Conservation (phyloP, 64 coral and sea anemone species). For the Platygyra sinensis region DNA sequence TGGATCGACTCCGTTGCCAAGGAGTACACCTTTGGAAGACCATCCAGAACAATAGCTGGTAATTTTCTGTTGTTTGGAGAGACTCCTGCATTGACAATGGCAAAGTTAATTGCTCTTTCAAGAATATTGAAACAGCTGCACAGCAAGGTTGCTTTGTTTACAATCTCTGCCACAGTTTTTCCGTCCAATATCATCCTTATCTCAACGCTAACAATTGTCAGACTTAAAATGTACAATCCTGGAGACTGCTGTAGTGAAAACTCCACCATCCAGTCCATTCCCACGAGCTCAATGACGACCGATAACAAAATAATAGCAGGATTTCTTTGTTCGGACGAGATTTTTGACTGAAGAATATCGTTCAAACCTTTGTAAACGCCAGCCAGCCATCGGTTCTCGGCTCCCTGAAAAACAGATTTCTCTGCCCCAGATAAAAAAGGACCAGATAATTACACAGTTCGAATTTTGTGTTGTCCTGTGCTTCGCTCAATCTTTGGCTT, state of each 20-base stretch:
- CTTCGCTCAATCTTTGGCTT: conserved; percentile 53
- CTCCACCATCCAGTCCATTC: conserved; percentile 28
- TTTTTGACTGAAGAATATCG: conserved; percentile 54
- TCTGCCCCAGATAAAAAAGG: conserved; percentile 48
- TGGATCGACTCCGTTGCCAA: conserved; percentile 63
- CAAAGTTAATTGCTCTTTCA: conserved; percentile 79
- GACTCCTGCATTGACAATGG: conserved; percentile 30
- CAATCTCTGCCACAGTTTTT: conserved; percentile 23
- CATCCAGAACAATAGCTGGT: neutral
- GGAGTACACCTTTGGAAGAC: conserved; percentile 63
- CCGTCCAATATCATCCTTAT: conserved; percentile 83
- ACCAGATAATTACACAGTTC: conserved; percentile 56
- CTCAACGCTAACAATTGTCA: conserved; percentile 73
- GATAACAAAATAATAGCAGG: conserved; percentile 44
- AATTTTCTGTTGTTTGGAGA: neutral
- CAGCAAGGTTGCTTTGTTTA: conserved; percentile 45
- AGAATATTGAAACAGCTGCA: conserved; percentile 82
- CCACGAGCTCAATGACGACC: conserved; percentile 1
- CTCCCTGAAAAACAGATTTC: conserved; percentile 21
- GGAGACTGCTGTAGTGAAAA: conserved; percentile 5
- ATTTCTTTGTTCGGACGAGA: conserved; percentile 52
- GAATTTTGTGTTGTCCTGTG: conserved; percentile 79
- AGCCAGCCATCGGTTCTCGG: conserved; percentile 8
- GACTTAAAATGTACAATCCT: conserved; percentile 61
- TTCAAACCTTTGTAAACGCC: conserved; percentile 25